Conservation (phyloP, 2,113 vertebrate species). For the Mugil cephalus region DNA sequence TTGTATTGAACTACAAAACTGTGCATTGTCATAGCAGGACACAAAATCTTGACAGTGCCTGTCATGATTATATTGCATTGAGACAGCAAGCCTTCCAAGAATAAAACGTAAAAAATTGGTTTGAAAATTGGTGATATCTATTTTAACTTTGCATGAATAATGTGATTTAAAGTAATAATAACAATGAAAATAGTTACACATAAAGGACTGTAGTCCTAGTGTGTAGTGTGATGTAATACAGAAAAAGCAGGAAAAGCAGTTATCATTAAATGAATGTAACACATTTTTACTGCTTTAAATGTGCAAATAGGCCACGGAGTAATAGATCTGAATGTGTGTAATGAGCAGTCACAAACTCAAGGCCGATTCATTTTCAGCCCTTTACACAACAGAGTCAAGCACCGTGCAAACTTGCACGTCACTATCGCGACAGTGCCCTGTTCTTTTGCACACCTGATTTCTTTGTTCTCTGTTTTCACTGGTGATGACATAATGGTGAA, state of each 20-base stretch:
- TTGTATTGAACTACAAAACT: no score
- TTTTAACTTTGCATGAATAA: no score
- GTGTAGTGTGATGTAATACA: no score
- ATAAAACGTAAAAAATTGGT: no score
- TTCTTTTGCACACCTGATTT: neutral
- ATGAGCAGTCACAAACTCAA: neutral
- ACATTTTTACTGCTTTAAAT: neutral
- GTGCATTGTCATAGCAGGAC: neutral
- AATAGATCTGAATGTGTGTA: neutral
- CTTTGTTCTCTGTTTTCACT: conserved; percentile 1
- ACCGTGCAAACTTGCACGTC: neutral
- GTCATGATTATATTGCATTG: no score
- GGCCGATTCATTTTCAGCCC: neutral
- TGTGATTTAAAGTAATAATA: no score
- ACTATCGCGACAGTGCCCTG: neutral
- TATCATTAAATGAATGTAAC: neutral
- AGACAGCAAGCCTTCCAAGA: no score
- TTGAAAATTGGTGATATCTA: no score
- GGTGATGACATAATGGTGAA: neutral
- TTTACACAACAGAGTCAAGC: neutral
- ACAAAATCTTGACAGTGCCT: neutral
- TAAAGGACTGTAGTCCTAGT: no score
- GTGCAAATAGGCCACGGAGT: neutral
- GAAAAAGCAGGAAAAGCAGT: neutral
- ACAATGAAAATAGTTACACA: no score